Percentiles rank a stretch among this genome's conserved stretches.
Evolutionary conservation across 2,888 invertebrate species (phyloP).

Genomic region (Smittia sp.): DNA sequence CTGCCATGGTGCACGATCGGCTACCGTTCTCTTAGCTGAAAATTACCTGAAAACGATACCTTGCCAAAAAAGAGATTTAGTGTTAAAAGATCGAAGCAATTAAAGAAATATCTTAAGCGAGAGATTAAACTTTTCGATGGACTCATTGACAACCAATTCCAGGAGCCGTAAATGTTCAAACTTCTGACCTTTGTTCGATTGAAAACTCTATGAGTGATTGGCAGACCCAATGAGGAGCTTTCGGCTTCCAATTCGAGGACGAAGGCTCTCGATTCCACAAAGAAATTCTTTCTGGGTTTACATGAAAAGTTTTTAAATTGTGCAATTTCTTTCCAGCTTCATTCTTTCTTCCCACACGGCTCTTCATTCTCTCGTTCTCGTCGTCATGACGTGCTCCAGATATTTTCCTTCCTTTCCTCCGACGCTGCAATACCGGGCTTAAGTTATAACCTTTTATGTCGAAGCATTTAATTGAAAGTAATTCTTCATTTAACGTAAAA

Average conservation of each 20-base stretch:
- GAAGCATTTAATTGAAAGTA: slow-evolving; percentile 40
- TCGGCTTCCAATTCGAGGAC: too few species aligned
- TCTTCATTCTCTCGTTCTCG: neutral
- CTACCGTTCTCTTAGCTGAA: neutral
- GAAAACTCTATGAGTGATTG: neutral
- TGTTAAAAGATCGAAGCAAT: slow-evolving; percentile 20
- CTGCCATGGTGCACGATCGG: slow-evolving; percentile 12
- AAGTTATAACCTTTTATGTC: neutral
- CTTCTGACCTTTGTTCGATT: neutral
- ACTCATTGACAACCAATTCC: slow-evolving; percentile 11
- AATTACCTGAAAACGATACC: slow-evolving; percentile 19
- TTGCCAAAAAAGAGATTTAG: slow-evolving; percentile 6
- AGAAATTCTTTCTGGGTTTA: neutral
- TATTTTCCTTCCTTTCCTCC: slow-evolving; percentile 11
- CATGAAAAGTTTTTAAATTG: neutral
- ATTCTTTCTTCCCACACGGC: neutral
- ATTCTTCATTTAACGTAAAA: slow-evolving; percentile 15
- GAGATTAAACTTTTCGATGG: neutral
- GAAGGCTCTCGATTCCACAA: too few species aligned
- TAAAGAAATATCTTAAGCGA: slow-evolving; percentile 6
- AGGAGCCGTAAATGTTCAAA: neutral
- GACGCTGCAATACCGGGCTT: neutral
- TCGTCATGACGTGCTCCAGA: slow-evolving; percentile 21
- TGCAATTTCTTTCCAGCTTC: neutral
- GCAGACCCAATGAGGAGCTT: too few species aligned